phyloP scores from a whole-genome alignment of 35 echinoderm and acorn worm species.

The Hemicentrotus pulcherrimus region DNA sequence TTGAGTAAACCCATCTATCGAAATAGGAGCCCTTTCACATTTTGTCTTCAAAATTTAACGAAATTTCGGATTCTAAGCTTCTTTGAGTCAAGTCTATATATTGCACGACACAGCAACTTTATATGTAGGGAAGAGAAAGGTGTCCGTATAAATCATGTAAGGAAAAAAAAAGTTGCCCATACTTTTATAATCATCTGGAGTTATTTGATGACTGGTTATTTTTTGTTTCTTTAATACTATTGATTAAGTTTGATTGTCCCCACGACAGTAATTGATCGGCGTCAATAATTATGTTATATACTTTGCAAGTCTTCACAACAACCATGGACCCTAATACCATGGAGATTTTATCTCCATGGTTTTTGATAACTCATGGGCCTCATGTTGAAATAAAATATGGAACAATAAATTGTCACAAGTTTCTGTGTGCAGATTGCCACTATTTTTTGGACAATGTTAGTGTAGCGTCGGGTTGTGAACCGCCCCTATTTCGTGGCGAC shows the following conservation, averaged over 20 bases:
- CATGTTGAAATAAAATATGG: too few relatives aligned
- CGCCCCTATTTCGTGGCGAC: not conserved
- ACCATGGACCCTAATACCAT: too few relatives aligned
- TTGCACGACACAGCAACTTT: not conserved
- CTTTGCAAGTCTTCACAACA: too few relatives aligned
- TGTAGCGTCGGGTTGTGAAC: not conserved
- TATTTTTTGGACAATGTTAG: too few relatives aligned
- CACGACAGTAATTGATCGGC: too few relatives aligned
- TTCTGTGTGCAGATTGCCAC: too few relatives aligned
- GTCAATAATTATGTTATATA: too few relatives aligned
- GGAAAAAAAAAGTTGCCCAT: not conserved
- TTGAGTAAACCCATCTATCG: not conserved
- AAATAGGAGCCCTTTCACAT: not conserved
- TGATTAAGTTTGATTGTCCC: too few relatives aligned
- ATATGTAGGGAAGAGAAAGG: not conserved
- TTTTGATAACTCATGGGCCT: too few relatives aligned
- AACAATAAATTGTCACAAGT: too few relatives aligned
- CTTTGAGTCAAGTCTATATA: not conserved
- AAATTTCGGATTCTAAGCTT: not conserved
- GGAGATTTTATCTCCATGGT: too few relatives aligned
- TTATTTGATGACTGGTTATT: not conserved
- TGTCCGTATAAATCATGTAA: not conserved
- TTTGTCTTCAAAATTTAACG: not conserved
- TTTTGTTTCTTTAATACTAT: not conserved
- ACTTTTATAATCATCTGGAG: not conserved